These are phyloP conservation scores for Cossypha heuglini DNA, from an alignment of 2,797 vertebrate species.

Conservation along the genomic window DNA sequence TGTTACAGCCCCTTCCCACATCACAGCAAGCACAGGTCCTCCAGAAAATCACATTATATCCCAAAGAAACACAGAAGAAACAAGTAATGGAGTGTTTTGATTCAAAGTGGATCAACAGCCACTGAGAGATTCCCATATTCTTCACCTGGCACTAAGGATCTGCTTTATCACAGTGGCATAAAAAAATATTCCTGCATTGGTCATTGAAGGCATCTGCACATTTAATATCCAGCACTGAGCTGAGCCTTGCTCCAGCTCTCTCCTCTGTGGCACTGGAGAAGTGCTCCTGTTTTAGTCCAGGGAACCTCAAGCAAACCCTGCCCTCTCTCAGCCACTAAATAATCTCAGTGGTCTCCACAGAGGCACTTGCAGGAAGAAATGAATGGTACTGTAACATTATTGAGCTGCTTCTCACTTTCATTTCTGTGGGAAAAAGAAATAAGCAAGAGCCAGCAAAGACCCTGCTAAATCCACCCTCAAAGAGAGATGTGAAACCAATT, in stretches of 20 bases:
- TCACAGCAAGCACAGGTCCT: neutral
- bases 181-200: neutral
- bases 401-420: neutral
- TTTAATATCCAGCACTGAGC: neutral
- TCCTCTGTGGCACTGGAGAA: neutral
- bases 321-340: neutral
- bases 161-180: neutral
- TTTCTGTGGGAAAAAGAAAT: slow-evolving; percentile 27
- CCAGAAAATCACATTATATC: neutral
- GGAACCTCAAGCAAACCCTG: accelerated
- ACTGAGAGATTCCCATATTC: neutral
- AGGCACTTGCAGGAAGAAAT: neutral
- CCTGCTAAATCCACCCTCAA: neutral
- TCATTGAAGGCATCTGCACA: neutral
- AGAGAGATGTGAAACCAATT: slow-evolving; percentile 39
- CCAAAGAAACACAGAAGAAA: neutral
- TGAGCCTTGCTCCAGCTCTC: neutral
- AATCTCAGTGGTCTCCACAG: neutral
- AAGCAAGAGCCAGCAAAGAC: neutral
- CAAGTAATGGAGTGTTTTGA: neutral
- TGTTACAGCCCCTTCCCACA: neutral
- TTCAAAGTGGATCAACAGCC: neutral
- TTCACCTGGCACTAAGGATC: neutral
- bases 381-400: neutral
- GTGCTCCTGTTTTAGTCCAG: neutral